These are phyloP conservation scores for Microtus oregoni DNA, from an alignment of 2,113 vertebrate species.

Conservation along the genomic window DNA sequence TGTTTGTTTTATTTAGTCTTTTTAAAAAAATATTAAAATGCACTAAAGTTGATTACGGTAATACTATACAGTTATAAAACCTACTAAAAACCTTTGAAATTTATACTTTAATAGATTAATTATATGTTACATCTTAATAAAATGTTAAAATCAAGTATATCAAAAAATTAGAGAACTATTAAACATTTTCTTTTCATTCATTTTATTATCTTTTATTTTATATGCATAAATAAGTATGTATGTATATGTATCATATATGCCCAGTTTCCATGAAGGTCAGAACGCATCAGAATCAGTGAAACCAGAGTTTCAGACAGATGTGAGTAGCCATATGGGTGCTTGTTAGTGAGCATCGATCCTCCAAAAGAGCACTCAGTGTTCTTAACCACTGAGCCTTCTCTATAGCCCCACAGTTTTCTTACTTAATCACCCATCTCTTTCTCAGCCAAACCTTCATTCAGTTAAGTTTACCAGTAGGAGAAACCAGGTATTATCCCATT, in stretches of 20 bases:
- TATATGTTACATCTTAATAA: conserved; percentile 6
- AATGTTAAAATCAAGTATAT: neutral
- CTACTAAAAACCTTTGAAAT: neutral
- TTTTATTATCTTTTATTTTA: neutral
- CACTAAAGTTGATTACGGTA: conserved; percentile 21
- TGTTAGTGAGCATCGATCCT: neutral
- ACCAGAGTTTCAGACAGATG: neutral
- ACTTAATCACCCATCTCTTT: conserved; percentile 7
- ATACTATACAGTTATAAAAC: neutral
- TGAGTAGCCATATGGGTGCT: neutral
- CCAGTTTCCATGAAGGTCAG: neutral
- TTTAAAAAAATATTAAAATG: conserved; percentile 11
- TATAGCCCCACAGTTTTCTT: neutral
- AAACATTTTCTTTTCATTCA: neutral
- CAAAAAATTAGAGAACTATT: conserved; percentile 31
- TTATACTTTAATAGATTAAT: neutral
- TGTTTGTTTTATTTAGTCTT: neutral
- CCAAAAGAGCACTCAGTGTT: no score
- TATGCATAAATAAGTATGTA: neutral
- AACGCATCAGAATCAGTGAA: neutral
- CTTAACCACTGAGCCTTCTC: neutral
- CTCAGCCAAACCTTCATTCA: conserved; percentile 38
- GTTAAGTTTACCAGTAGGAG: conserved; percentile 18
- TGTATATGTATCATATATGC: neutral
- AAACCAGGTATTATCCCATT: conserved; percentile 41